Base-by-base conservation (phyloP, 2,797 vertebrate species). In the Bradypodion pumilum region DNA sequence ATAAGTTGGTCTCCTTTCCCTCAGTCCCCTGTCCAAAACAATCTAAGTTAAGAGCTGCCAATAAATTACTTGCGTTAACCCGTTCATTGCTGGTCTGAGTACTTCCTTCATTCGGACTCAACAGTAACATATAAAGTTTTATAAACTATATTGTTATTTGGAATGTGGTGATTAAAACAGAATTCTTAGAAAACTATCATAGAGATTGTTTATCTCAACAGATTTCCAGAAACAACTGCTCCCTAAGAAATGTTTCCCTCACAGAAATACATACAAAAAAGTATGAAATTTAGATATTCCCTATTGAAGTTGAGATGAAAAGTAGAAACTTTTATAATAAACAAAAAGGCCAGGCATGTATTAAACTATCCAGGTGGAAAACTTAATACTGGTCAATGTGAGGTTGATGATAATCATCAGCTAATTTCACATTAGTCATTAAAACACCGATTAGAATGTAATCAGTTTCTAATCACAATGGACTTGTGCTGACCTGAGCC, bases 391-490 rank as follows among this genome's bases (percentile, higher is more conserved):
- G 49, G 84, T 76, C 78, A 80, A 69, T 40, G 73, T 23, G 78
- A 85, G 63, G 35, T 59, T 66, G 23, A 37, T 85, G 84, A 85
- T 81, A 85, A 76, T 62, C 42, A 85, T 85, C 84, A 85, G 52
- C 78, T 81, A 72, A 69, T 85, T 76, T 77, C 32, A 40, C 40
- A 81, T 10, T 75, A 49, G 83, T 68, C 60, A 76, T 85, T 70
- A 81, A n/a, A 81, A 77, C 32, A 25, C 23, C 42, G 7, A 77
- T 81, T 81, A 85, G 73, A 81, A 81, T 72, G 56, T 63, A 81
- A 81, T 85, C 81, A 85, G 84, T 77, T 72, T 75, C 56, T 85
- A 77, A 85, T 85, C 73, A 77, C 44, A 77, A 68, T 60, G 56
- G 73, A 52, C 42, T 56, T 77, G 35, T 52, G 66, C 73, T 77